phyloP scores from a whole-genome alignment of 2,113 vertebrate genomes.

The Microtus ochrogaster region DNA sequence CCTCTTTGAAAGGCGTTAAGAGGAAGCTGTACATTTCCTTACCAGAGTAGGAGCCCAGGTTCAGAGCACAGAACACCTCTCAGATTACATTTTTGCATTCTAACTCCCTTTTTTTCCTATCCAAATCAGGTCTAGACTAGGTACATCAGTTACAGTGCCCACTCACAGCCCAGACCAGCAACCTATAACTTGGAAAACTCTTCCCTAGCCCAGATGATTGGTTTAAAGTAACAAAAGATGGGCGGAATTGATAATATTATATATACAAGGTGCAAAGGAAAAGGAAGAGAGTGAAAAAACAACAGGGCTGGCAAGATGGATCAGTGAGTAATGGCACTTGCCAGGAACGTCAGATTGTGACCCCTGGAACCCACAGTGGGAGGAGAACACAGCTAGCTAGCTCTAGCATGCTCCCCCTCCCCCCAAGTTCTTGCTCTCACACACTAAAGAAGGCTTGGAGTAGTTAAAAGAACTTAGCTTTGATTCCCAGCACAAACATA shows the following conservation, averaged over 20 bases:
- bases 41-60: neutral
- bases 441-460: neutral
- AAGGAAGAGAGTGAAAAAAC: too few species aligned
- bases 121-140: neutral
- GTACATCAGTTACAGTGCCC: fast-evolving
- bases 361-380: neutral
- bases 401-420: neutral
- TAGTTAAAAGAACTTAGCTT: neutral
- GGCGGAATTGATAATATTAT: neutral
- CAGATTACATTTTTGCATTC: neutral
- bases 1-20: neutral
- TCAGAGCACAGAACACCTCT: neutral
- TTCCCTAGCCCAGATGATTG: neutral
- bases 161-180: neutral
- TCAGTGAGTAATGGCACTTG: neutral
- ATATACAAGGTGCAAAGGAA: neutral
- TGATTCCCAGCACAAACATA: neutral
- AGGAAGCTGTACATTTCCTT: neutral
- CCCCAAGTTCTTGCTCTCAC: neutral
- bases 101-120: neutral
- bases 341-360: neutral
- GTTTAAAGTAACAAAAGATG: neutral
- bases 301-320: neutral
- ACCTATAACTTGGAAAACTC: neutral
- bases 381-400: neutral